A percentile compares a stretch with the other conserved stretches of the same genome.
Conservation (phyloP, 2,113 vertebrate species). For the Alectura lathami region DNA sequence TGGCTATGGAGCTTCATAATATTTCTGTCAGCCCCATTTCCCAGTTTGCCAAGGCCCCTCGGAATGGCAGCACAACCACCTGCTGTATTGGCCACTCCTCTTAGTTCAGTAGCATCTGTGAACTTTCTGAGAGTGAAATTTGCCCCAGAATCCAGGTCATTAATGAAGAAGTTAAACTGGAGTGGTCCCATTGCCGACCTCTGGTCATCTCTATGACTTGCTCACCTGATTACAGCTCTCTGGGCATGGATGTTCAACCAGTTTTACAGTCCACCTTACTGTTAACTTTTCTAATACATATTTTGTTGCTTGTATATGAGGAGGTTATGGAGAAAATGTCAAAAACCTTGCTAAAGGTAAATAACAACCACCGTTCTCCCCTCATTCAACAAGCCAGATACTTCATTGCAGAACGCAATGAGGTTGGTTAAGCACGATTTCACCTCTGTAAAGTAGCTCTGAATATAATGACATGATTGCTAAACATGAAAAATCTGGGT, state of each 20-base stretch:
- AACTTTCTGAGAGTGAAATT: neutral
- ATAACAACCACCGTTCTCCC: too few relatives aligned
- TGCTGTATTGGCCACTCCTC: neutral
- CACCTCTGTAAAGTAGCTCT: neutral
- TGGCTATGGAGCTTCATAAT: neutral
- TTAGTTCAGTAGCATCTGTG: neutral
- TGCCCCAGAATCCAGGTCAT: neutral
- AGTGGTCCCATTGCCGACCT: neutral
- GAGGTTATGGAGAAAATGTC: neutral
- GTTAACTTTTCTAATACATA: neutral
- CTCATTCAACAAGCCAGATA: too few relatives aligned
- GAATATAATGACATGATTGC: neutral
- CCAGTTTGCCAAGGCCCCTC: neutral
- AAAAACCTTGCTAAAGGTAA: too few relatives aligned
- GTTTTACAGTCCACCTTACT: neutral
- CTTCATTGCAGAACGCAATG: too few relatives aligned
- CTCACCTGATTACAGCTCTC: neutral
- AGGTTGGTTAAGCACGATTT: neutral
- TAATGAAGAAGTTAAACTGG: neutral
- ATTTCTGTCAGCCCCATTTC: neutral
- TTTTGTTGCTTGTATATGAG: neutral
- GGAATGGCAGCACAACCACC: neutral
- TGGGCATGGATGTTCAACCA: neutral
- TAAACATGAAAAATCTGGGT: neutral
- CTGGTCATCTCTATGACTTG: neutral